phyloP scores from a whole-genome alignment of 2,113 vertebrate genomes.

The Pundamilia nyererei region DNA sequence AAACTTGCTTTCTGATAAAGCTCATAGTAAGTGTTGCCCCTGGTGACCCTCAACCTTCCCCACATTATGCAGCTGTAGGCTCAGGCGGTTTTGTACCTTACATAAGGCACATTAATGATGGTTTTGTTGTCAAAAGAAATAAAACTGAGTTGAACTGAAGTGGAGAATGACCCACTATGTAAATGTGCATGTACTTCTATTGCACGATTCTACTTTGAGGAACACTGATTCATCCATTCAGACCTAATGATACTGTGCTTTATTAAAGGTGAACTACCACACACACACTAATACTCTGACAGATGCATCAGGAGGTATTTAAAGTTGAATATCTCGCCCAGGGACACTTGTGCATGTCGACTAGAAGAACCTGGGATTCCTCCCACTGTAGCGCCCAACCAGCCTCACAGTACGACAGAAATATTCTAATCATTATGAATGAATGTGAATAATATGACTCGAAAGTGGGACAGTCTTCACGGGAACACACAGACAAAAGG shows the following conservation, averaged over 20 bases:
- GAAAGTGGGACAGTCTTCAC: not conserved
- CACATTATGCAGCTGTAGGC: not conserved
- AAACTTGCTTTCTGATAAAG: not conserved
- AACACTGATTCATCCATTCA: not conserved
- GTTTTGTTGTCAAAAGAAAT: not conserved
- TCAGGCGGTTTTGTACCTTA: not conserved
- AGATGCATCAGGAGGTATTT: not conserved
- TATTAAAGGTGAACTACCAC: not conserved
- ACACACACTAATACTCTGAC: not conserved
- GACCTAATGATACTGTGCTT: not conserved
- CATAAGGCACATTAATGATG: not conserved
- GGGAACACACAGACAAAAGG: not conserved
- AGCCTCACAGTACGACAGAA: not conserved
- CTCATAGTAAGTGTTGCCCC: not conserved
- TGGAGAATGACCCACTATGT: not conserved
- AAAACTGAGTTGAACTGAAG: not conserved
- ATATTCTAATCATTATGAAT: not conserved
- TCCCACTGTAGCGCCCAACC: not conserved
- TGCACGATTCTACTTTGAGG: not conserved
- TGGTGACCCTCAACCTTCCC: not conserved
- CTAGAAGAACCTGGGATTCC: rapidly evolving
- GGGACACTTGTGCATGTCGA: not conserved
- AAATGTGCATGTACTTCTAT: not conserved
- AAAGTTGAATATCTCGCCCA: not conserved
- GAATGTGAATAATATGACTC: not conserved